A percentile compares a stretch with the other conserved stretches of the same genome.
These are phyloP conservation scores for Caenorhabditis sp. DNA, from an alignment of 2,888 invertebrate species.

Conservation along the genomic window DNA sequence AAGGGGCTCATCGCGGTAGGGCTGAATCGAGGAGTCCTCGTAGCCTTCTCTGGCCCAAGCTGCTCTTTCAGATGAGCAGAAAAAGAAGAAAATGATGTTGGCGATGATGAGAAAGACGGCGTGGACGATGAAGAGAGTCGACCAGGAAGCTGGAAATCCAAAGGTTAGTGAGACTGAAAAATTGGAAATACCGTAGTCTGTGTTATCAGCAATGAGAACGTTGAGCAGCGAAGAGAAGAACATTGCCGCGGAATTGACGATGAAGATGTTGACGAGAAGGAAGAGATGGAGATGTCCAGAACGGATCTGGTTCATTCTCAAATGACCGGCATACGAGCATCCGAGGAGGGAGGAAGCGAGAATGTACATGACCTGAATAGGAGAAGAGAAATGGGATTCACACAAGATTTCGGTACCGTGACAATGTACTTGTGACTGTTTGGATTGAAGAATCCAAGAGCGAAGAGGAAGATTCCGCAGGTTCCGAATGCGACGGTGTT, in stretches of 20 bases:
- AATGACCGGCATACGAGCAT: slow-evolving; percentile 66
- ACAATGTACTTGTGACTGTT: slow-evolving; percentile 59
- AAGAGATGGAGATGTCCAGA: slow-evolving; percentile 71
- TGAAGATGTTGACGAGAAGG: slow-evolving; percentile 71
- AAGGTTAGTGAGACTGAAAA: background rate
- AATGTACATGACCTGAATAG: slow-evolving; percentile 69
- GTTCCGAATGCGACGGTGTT: slow-evolving; percentile 68
- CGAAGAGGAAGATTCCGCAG: slow-evolving; percentile 67
- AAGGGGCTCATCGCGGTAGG: slow-evolving; percentile 70
- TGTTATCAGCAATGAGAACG: slow-evolving; percentile 71
- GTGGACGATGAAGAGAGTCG: slow-evolving; percentile 69
- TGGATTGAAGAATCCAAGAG: slow-evolving; percentile 67
- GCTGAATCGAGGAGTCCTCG: slow-evolving; percentile 72
- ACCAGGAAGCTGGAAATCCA: slow-evolving; percentile 61
- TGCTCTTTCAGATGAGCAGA: slow-evolving; percentile 67
- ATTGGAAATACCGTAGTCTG: slow-evolving; percentile 68
- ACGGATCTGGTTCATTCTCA: slow-evolving; percentile 66
- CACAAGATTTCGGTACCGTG: too few relatives aligned
- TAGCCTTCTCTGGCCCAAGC: slow-evolving; percentile 72
- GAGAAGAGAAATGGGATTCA: too few relatives aligned
- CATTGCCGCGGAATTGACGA: slow-evolving; percentile 65
- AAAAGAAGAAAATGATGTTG: slow-evolving; percentile 70
- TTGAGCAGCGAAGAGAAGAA: slow-evolving; percentile 70
- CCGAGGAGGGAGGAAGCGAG: slow-evolving; percentile 69
- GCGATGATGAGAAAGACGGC: slow-evolving; percentile 69